These are phyloP conservation scores for Microtus richardsoni DNA, from an alignment of 2,113 vertebrate species.

Conservation along the genomic window DNA sequence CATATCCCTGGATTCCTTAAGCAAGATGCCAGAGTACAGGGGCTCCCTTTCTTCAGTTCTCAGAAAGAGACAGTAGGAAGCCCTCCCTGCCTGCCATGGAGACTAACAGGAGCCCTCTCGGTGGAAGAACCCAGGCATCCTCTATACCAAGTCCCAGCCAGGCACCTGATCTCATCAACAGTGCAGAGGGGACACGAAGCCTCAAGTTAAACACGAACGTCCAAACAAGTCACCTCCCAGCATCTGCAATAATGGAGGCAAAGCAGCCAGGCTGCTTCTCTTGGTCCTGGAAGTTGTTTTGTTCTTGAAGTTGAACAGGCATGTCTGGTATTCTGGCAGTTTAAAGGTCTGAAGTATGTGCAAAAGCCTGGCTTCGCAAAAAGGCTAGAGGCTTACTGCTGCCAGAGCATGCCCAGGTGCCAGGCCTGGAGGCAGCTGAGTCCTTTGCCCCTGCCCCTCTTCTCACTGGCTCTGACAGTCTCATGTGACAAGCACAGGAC, in stretches of 20 bases:
- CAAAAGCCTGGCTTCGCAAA: background rate
- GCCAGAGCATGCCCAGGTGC: accelerated
- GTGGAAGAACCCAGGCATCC: background rate
- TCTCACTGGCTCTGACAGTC: background rate
- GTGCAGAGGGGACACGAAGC: background rate
- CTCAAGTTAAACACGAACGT: background rate
- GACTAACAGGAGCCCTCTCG: accelerated
- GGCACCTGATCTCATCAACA: background rate
- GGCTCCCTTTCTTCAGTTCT: background rate
- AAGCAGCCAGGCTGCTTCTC: background rate
- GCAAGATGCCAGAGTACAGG: background rate
- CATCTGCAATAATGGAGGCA: accelerated
- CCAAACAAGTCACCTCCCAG: background rate
- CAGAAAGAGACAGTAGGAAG: background rate
- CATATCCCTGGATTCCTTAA: background rate
- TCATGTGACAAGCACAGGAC: background rate
- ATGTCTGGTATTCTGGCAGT: background rate
- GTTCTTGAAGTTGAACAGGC: background rate
- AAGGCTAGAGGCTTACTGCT: background rate
- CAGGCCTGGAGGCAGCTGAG: background rate
- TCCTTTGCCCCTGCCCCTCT: background rate
- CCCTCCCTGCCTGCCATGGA: background rate
- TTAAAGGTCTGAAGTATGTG: slow-evolving; percentile 18
- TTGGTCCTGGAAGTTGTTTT: background rate
- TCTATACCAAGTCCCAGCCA: background rate